Percentiles rank a stretch among this genome's conserved stretches.
phyloP scores from a whole-genome alignment of 2,888 invertebrate genomes.

The Globia sparganii region DNA sequence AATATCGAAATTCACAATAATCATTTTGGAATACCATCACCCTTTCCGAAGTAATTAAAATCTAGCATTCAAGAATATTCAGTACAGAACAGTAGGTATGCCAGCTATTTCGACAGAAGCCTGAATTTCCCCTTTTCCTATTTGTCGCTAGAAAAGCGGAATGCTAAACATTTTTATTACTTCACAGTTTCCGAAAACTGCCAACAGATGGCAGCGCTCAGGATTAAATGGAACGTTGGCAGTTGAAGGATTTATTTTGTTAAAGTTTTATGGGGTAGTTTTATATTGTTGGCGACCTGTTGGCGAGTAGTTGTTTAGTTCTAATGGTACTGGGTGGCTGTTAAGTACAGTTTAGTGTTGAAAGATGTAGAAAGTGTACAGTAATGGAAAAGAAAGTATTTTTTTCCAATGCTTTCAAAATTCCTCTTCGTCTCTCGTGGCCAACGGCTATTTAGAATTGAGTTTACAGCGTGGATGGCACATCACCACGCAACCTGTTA shows the following conservation, averaged over 20 bases:
- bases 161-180: constrained; percentile 49
- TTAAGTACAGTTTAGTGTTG: not conserved
- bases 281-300: constrained; percentile 16
- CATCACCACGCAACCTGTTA: too few species aligned
- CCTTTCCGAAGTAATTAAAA: constrained; percentile 22
- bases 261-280: constrained; percentile 21
- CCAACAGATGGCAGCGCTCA: constrained; percentile 35
- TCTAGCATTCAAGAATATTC: constrained; percentile 4
- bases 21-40: not conserved
- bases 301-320: constrained; percentile 9
- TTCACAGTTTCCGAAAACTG: constrained; percentile 25
- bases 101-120: constrained; percentile 7
- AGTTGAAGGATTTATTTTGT: constrained; percentile 51
- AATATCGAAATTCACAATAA: not conserved
- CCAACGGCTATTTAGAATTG: too few species aligned
- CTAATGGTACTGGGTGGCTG: not conserved
- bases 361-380: not conserved
- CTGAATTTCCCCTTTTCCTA: constrained; percentile 15
- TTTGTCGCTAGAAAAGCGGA: constrained; percentile 9
- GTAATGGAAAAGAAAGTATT: too few species aligned
- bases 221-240: constrained; percentile 35
- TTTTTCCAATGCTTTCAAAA: too few species aligned
- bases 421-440: too few species aligned
- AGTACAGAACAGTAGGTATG: constrained; percentile 8
- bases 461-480: too few species aligned